Percentiles rank a stretch among this genome's conserved stretches.
phyloP scores from a whole-genome alignment of 2,113 vertebrate species.

The Lanius ludovicianus region DNA sequence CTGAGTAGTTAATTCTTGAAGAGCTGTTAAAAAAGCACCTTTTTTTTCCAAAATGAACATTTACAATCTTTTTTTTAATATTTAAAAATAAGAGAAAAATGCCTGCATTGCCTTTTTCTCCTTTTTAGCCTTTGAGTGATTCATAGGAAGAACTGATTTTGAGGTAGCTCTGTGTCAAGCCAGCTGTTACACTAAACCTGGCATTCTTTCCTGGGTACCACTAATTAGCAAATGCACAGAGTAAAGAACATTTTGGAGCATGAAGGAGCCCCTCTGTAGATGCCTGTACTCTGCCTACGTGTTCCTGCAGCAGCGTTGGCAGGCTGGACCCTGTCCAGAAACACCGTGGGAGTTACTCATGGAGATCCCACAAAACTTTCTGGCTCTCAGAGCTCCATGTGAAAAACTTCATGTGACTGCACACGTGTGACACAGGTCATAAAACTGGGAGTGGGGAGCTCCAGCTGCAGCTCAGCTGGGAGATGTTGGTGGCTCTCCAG shows the following conservation, averaged over 20 bases:
- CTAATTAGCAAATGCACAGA: background rate
- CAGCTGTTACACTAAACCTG: background rate
- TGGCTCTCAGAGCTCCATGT: background rate
- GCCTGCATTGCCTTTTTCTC: background rate
- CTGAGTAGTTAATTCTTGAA: background rate
- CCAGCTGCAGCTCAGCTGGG: constrained; percentile 20
- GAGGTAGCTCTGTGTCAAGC: background rate
- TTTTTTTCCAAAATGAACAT: background rate
- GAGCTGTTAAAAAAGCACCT: background rate
- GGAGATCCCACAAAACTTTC: background rate
- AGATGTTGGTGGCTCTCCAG: background rate
- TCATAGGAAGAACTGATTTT: background rate
- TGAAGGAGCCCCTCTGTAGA: background rate
- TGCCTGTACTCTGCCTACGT: background rate
- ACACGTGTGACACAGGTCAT: background rate
- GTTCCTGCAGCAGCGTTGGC: background rate
- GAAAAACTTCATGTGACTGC: background rate
- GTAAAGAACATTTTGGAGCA: background rate
- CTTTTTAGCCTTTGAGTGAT: background rate
- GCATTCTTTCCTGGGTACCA: background rate
- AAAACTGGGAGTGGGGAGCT: background rate
- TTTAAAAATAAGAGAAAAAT: background rate
- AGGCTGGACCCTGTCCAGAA: background rate
- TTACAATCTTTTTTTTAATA: background rate
- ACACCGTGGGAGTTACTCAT: background rate